phyloP scores from a whole-genome alignment of 2,113 vertebrate species.

The Platysternon megacephalum region DNA sequence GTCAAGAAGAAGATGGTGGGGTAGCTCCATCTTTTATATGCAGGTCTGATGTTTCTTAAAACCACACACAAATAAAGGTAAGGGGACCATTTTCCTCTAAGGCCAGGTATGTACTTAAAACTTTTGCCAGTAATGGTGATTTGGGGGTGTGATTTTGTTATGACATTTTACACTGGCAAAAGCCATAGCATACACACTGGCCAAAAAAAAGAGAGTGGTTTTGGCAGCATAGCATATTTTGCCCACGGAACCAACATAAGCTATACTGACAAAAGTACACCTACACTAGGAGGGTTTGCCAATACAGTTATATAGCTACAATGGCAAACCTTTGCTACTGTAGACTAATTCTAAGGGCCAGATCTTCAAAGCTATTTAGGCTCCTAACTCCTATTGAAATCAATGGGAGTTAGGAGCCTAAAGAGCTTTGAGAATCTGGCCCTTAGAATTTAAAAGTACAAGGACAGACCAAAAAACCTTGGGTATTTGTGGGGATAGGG shows the following conservation, averaged over 20 bases:
- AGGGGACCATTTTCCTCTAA: slow-evolving; percentile 16
- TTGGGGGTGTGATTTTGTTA: slow-evolving; percentile 17
- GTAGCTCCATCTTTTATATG: neutral
- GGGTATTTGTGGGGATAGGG: neutral
- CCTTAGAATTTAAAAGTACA: neutral
- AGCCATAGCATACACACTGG: slow-evolving; percentile 8
- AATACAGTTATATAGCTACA: neutral
- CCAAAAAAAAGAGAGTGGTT: slow-evolving; percentile 30
- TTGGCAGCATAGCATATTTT: slow-evolving; percentile 25
- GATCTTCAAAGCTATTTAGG: neutral
- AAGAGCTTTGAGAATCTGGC: neutral
- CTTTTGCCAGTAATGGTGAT: slow-evolving; percentile 51
- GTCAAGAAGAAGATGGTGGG: neutral
- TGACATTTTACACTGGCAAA: slow-evolving; percentile 27
- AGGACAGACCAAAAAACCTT: neutral
- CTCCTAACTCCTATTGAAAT: neutral
- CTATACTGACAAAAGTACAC: neutral
- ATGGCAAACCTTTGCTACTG: neutral
- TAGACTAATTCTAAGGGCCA: neutral
- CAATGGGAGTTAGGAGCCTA: neutral
- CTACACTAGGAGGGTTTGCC: neutral
- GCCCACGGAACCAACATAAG: neutral
- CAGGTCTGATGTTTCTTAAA: slow-evolving; percentile 2
- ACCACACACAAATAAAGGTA: neutral
- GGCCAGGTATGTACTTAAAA: neutral